Evolutionary conservation across 2,797 vertebrate genomes (phyloP).

Genomic region (Parambassis ranga): DNA sequence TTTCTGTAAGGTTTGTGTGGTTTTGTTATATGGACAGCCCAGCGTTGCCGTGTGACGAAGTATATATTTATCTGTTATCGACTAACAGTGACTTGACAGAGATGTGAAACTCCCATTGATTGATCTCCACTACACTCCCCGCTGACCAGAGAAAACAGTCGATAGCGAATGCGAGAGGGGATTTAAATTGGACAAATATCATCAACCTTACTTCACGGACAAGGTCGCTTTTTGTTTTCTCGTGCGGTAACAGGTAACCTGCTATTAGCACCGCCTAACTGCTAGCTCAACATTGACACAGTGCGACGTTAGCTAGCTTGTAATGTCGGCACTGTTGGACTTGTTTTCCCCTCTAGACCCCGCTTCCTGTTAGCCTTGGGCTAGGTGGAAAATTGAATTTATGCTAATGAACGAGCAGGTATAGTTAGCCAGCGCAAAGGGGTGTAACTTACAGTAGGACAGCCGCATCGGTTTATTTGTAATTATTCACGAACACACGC

Average conservation of each 20-base stretch:
- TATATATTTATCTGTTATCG: constrained; percentile 43
- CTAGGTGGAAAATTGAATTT: constrained; percentile 60
- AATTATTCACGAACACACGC: constrained; percentile 1
- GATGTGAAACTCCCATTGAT: constrained; percentile 78
- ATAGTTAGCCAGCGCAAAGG: constrained; percentile 36
- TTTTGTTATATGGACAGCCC: accelerated
- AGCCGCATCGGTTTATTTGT: neutral
- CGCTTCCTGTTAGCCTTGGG: constrained; percentile 76
- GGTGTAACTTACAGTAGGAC: constrained; percentile 15
- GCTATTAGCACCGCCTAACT: neutral
- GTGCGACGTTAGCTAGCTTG: constrained; percentile 52
- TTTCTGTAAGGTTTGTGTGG: accelerated
- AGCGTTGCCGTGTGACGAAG: accelerated
- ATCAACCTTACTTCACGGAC: constrained; percentile 30
- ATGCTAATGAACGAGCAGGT: constrained; percentile 54
- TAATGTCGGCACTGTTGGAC: constrained; percentile 71
- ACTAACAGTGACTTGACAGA: constrained; percentile 50
- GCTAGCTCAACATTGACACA: neutral
- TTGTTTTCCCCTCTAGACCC: constrained; percentile 71
- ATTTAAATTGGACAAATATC: constrained; percentile 64
- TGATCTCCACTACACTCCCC: constrained; percentile 78
- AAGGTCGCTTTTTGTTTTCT: constrained; percentile 17
- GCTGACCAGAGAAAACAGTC: constrained; percentile 77
- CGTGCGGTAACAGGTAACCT: neutral
- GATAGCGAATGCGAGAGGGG: constrained; percentile 65